Percentiles rank a stretch among this genome's conserved stretches.
phyloP scores from a whole-genome alignment of 2,113 vertebrate genomes.

The Orientallactaga bullata region DNA sequence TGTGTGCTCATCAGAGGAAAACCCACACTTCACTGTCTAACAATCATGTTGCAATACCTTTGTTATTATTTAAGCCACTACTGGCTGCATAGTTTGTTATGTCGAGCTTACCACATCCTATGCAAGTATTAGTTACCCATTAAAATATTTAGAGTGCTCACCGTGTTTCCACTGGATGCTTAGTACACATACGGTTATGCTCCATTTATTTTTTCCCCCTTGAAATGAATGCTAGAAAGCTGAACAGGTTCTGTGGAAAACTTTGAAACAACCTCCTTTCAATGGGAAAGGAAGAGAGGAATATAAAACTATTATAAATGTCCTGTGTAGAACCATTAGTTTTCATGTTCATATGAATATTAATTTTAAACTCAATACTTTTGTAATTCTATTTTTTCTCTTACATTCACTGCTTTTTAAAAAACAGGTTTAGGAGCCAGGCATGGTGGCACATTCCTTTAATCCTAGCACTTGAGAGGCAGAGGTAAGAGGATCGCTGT shows the following conservation, averaged over 20 bases:
- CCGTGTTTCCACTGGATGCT: background rate
- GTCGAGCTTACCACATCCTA: background rate
- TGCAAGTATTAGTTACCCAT: constrained; percentile 20
- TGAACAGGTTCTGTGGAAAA: constrained; percentile 3
- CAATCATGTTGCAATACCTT: background rate
- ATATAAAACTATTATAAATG: background rate
- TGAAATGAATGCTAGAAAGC: background rate
- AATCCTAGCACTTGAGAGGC: no score
- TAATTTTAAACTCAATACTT: constrained; percentile 32
- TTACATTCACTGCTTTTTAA: background rate
- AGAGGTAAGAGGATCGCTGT: no score
- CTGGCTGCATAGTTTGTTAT: background rate
- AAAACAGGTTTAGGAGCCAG: background rate
- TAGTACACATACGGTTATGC: background rate
- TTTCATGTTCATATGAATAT: background rate
- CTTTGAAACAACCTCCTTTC: background rate
- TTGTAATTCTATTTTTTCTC: background rate
- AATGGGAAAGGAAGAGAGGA: constrained; percentile 39
- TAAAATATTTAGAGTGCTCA: background rate
- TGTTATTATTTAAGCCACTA: background rate
- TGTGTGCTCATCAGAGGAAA: background rate
- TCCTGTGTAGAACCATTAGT: constrained; percentile 15
- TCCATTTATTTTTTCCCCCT: no score
- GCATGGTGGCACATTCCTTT: no score
- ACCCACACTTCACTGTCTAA: background rate